phyloP scores from a whole-genome alignment of 2,113 vertebrate genomes.

The Ceratotherium simum region DNA sequence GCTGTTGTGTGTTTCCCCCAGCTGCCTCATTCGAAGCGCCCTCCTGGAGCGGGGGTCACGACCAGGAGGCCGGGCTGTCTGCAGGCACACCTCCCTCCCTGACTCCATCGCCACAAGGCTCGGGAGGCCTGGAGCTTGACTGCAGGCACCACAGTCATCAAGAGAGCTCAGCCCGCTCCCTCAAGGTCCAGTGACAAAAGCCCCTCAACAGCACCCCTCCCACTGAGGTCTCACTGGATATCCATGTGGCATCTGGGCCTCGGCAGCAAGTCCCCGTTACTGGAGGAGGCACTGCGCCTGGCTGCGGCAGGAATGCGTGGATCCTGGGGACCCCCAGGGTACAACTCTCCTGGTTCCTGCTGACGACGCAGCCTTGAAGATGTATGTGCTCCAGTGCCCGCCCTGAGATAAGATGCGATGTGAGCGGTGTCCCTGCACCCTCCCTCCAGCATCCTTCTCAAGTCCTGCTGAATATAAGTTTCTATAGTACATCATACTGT shows the following conservation, averaged over 20 bases:
- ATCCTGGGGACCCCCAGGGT: not conserved
- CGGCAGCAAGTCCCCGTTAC: not conserved
- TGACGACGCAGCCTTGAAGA: fast-evolving
- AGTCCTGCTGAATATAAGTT: not conserved
- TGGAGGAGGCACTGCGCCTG: not conserved
- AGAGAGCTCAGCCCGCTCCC: not conserved
- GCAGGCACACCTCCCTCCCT: not conserved
- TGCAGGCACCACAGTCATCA: fast-evolving
- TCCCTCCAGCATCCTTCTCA: not conserved
- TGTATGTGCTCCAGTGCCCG: not conserved
- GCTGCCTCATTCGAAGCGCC: not conserved
- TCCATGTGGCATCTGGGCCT: not conserved
- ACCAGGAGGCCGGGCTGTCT: too few relatives aligned
- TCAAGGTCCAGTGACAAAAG: not conserved
- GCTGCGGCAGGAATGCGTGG: not conserved
- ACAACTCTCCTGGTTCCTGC: not conserved
- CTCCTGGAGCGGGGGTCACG: not conserved
- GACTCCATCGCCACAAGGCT: not conserved
- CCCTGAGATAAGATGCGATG: fast-evolving
- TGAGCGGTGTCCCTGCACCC: too few relatives aligned
- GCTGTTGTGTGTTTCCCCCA: too few relatives aligned
- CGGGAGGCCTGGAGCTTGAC: not conserved
- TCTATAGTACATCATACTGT: not conserved
- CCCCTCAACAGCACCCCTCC: too few relatives aligned
- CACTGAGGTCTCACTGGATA: too few relatives aligned